These are phyloP conservation scores for Helicorthomorpha holstii DNA, from an alignment of 1,140 invertebrate genomes.

Conservation along the genomic window DNA sequence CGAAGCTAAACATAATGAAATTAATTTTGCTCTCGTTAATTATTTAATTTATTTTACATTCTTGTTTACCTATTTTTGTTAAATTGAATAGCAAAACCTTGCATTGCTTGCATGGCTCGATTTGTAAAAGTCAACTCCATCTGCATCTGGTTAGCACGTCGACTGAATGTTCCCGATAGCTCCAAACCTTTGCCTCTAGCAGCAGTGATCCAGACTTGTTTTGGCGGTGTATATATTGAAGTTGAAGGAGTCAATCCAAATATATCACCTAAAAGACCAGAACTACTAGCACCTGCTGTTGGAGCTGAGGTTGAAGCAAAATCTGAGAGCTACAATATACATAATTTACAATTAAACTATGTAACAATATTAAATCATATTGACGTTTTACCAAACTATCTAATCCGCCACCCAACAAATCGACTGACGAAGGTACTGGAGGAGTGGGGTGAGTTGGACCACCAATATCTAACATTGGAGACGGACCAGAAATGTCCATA, in stretches of 20 bases:
- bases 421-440: slow-evolving; percentile 25
- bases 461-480: slow-evolving; percentile 27
- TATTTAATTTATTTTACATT: neutral
- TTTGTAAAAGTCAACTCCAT: slow-evolving; percentile 97
- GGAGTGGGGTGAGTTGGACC: slow-evolving; percentile 18
- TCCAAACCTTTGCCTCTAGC: slow-evolving; percentile 96
- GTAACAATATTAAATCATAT: neutral
- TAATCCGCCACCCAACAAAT: slow-evolving; percentile 61
- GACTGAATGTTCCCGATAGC: slow-evolving; percentile 84
- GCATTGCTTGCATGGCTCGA: slow-evolving; percentile 96
- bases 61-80: slow-evolving; percentile 71
- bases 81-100: slow-evolving; percentile 89
- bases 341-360: no score
- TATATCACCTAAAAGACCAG: slow-evolving; percentile 70
- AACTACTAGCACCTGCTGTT: slow-evolving; percentile 19
- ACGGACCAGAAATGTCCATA: slow-evolving; percentile 61
- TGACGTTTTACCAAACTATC: slow-evolving; percentile 48
- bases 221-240: slow-evolving; percentile 53
- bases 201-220: slow-evolving; percentile 79
- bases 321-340: slow-evolving; percentile 4
- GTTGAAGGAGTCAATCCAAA: slow-evolving; percentile 59
- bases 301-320: slow-evolving; percentile 12
- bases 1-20: slow-evolving; percentile 51
- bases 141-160: slow-evolving; percentile 65
- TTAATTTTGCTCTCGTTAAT: neutral